A percentile compares a stretch with the other conserved stretches of the same genome.
These are phyloP conservation scores for Sicus ferrugineus DNA, from an alignment of 2,888 invertebrate genomes.

Conservation along the genomic window DNA sequence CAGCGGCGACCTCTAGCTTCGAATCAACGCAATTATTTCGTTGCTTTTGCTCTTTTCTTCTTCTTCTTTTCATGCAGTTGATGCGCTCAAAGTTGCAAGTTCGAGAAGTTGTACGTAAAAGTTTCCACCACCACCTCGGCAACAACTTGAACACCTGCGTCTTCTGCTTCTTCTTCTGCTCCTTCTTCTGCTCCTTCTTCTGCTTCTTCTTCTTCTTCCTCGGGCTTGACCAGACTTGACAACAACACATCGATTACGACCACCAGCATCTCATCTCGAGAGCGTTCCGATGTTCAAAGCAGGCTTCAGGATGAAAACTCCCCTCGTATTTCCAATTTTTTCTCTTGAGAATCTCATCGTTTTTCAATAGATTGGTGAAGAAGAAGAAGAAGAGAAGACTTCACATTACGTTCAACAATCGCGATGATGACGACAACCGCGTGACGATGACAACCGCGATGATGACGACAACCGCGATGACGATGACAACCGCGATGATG, in stretches of 20 bases:
- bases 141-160: conserved; percentile 14
- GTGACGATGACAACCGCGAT: not conserved
- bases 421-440: not conserved
- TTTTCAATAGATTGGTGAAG: not conserved
- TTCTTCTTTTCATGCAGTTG: not conserved
- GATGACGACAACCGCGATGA: no score
- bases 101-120: not conserved
- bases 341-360: not conserved
- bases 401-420: not conserved
- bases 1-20: conserved; percentile 18
- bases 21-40: conserved; percentile 9
- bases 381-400: not conserved
- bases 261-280: no score
- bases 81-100: not conserved
- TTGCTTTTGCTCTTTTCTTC: not conserved
- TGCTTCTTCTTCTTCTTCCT: conserved; percentile 10
- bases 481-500: not conserved
- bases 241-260: no score
- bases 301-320: no score
- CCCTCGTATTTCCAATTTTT: no score
- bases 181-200: not conserved
- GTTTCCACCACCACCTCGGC: conserved; percentile 11
- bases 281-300: no score
- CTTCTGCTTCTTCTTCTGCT: not conserved
- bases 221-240: no score